Base-by-base conservation (phyloP, 2,888 invertebrate genomes). In the Galerucella nymphaeae region DNA sequence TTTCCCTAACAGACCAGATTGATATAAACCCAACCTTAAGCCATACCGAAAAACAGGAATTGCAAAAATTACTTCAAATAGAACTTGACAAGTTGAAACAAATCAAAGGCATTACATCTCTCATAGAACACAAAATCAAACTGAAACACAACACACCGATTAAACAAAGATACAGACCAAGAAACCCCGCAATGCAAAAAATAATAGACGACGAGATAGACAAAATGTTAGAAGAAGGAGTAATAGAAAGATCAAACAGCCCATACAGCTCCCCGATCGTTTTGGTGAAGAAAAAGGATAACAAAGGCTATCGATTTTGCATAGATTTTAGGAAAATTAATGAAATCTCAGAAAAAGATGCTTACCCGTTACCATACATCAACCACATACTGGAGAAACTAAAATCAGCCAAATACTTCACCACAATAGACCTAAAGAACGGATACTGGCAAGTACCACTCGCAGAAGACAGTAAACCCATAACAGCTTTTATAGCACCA, bases 291-390 rank as follows among this genome's bases (percentile, higher is more conserved):
- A 57, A 55, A 30, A 62, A 57, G 23, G 30, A 30, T 30, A 30
- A 57, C 23, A 20, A 20, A 8, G 20, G 11, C 6, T 57, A 57
- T 16, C 2, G 57, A 18, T 57, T 57, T 18, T 57, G 57, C 57
- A 57, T 57, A 18, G 57, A 57, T 20, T 57, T 57, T 9, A 20
- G 57, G 57, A 18, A 23, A 5, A 16, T 53, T 53, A 53, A 53
- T 53, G 53, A 53, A 30, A 30, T 30, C 5, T n/a, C n/a, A 13
- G n/a, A 57, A 20, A 57, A 57, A 20, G 20, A 57, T 9, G 57
- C 48, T 2, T 48, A n/a, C 10, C n/a, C 48, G n/a, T n/a, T 48
- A 14, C 48, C 48, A 14, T n/a, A n/a, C 6, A 48, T 48, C 14
- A 13, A 10, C 42, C 11, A 48, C 14, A 48, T n/a, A 2, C n/a